Conservation (phyloP, 1,140 invertebrate species). For the Dufourea novaeangliae region DNA sequence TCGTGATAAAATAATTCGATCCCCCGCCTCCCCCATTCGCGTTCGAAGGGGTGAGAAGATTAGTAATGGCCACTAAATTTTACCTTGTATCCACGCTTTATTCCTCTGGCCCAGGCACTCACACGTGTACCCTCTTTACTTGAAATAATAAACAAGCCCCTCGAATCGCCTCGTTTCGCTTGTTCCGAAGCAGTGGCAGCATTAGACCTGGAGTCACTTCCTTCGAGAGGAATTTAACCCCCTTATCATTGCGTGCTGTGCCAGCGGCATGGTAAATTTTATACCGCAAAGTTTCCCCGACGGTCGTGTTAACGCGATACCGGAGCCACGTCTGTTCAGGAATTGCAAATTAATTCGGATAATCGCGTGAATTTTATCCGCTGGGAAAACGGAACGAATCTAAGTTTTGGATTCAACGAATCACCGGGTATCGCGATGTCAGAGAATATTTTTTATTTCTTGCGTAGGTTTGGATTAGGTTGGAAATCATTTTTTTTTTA, state of each 20-base stretch:
- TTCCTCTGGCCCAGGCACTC: not conserved
- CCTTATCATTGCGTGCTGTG: constrained; percentile 7
- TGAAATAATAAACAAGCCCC: not conserved
- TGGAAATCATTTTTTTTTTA: too few relatives aligned
- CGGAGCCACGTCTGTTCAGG: not conserved
- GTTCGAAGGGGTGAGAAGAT: not conserved
- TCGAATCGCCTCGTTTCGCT: not conserved
- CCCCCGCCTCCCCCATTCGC: not conserved
- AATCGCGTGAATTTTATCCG: not conserved
- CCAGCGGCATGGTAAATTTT: not conserved
- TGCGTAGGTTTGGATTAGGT: too few relatives aligned
- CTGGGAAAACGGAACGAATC: not conserved
- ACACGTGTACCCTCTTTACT: not conserved
- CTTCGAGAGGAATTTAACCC: not conserved
- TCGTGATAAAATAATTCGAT: constrained; percentile 13
- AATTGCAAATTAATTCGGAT: constrained; percentile 4
- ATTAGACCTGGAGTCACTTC: constrained; percentile 1
- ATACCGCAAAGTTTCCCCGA: not conserved
- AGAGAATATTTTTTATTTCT: too few relatives aligned
- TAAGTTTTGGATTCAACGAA: too few relatives aligned
- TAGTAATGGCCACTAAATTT: constrained; percentile 15
- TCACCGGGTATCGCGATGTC: too few relatives aligned
- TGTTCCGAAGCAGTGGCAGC: not conserved
- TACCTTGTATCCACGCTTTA: constrained; percentile 2
- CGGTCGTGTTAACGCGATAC: not conserved